Evolutionary conservation across 2,797 vertebrate species (phyloP).

Genomic region (Chrysolophus pictus): DNA sequence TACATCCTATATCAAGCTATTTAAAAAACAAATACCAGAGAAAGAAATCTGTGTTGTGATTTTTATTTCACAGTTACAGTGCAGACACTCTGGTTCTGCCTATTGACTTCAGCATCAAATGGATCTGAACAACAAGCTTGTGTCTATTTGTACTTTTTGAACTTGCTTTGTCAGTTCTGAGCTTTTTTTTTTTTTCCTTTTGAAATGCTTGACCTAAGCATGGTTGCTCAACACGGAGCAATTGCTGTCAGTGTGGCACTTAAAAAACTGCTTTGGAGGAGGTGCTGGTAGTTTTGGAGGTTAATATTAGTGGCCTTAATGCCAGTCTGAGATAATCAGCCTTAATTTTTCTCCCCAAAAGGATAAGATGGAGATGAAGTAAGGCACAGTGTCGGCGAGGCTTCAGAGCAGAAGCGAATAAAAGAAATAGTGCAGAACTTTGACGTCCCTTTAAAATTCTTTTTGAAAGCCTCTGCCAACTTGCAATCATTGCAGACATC

Average conservation of each 20-base stretch:
- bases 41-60: not conserved
- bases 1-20: not conserved
- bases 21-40: constrained; percentile 20
- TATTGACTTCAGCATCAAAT: not conserved
- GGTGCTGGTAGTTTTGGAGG: not conserved
- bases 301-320: not conserved
- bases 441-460: not conserved
- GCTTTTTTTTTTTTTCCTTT: not conserved
- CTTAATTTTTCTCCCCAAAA: not conserved
- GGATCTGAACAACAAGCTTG: not conserved
- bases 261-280: not conserved
- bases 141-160: not conserved
- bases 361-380: not conserved
- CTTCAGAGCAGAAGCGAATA: not conserved
- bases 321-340: not conserved
- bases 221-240: not conserved
- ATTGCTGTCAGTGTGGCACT: not conserved
- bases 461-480: not conserved
- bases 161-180: not conserved
- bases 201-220: not conserved
- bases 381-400: not conserved
- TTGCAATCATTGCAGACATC: rapidly evolving
- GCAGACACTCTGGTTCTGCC: not conserved
- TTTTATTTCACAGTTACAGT: not conserved
- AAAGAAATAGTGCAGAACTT: not conserved